A percentile compares a stretch with the other conserved stretches of the same genome.
phyloP scores from a whole-genome alignment of 1,140 invertebrate species.

The Sinonovacula constricta region DNA sequence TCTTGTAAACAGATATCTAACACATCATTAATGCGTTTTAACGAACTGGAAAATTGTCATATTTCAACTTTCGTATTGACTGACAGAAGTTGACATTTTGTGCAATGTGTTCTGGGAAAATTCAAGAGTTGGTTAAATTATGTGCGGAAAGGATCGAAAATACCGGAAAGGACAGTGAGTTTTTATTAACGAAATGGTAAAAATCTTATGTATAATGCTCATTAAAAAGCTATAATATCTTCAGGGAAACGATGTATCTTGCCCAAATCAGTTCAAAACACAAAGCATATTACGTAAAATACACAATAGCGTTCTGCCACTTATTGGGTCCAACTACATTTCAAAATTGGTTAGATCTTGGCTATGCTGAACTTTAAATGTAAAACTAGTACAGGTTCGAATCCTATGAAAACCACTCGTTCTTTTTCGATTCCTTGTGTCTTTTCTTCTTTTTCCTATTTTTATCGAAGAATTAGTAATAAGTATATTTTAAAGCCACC shows the following conservation, averaged over 20 bases:
- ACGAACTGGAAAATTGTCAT: not conserved
- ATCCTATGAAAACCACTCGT: no score
- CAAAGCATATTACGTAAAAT: no score
- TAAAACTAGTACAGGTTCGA: no score
- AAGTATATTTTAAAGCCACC: no score
- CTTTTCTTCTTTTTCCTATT: no score
- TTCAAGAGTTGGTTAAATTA: not conserved
- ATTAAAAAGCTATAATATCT: not conserved
- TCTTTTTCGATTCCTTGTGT: no score
- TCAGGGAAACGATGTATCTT: not conserved
- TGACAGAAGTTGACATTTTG: slow-evolving; percentile 16
- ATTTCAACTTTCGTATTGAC: slow-evolving; percentile 7
- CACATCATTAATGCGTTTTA: not conserved
- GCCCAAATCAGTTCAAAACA: no score
- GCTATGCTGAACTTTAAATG: no score
- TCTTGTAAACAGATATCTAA: not conserved
- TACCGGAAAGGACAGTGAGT: not conserved
- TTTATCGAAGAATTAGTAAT: no score
- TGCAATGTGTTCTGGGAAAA: not conserved
- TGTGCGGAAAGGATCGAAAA: not conserved
- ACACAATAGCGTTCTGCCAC: no score
- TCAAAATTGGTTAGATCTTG: no score
- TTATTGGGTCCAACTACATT: no score
- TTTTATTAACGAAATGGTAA: not conserved
- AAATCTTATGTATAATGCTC: not conserved